Conservation (phyloP, 1,140 invertebrate genomes). For the Bilobella aurantiaca region DNA sequence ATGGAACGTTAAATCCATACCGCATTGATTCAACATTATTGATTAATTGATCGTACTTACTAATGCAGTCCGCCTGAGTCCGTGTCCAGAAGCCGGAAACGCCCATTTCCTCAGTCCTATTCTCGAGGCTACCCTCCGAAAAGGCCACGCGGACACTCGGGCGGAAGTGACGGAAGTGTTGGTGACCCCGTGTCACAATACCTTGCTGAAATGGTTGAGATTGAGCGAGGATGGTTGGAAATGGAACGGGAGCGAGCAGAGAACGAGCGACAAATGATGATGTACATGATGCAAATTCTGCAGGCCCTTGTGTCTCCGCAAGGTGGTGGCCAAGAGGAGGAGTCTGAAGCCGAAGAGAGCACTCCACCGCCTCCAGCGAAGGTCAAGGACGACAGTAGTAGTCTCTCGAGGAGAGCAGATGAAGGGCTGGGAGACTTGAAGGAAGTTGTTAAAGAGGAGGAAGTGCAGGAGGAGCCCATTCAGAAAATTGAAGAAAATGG, state of each 20-base stretch:
- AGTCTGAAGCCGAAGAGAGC: constrained; percentile 6
- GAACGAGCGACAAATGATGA: constrained; percentile 34
- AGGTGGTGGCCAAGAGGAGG: constrained; percentile 19
- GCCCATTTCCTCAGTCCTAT: not conserved
- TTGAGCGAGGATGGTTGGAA: constrained; percentile 33
- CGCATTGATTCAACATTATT: no score
- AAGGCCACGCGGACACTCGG: constrained; percentile 4
- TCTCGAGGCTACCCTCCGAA: constrained; percentile 2
- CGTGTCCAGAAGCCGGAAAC: not conserved
- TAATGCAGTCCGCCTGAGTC: not conserved
- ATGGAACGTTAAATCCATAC: no score
- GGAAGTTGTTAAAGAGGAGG: constrained; percentile 18
- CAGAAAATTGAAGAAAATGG: constrained; percentile 11
- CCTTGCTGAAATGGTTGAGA: constrained; percentile 33
- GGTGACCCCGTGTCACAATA: constrained; percentile 23
- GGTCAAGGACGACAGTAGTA: constrained; percentile 2
- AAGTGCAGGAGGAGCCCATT: constrained; percentile 18
- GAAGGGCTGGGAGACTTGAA: constrained; percentile 14
- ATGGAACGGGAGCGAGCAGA: constrained; percentile 33
- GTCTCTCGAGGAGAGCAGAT: no score
- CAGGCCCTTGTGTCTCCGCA: constrained; percentile 32
- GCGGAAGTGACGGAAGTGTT: not conserved
- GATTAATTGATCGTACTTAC: no score
- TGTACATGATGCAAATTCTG: constrained; percentile 35
- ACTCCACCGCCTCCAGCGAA: not conserved